These are phyloP conservation scores for Deroplatys truncata DNA, from an alignment of 2,888 invertebrate genomes.

Conservation along the genomic window DNA sequence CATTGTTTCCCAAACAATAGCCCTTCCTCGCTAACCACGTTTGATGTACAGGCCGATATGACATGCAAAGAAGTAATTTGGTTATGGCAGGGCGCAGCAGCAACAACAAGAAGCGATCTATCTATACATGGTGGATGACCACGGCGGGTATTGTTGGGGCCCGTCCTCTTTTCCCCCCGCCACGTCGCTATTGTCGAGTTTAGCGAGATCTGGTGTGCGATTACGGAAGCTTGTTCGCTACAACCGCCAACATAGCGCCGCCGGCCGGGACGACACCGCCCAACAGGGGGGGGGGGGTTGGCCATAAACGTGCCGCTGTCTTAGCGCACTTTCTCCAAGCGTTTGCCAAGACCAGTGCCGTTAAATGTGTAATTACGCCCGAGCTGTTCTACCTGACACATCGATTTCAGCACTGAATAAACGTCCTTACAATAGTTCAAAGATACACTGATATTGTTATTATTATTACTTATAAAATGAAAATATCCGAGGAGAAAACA, in stretches of 20 bases:
- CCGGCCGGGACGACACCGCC: too few species aligned
- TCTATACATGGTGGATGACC: conserved; percentile 1
- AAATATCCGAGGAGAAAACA: too few species aligned
- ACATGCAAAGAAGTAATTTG: conserved; percentile 31
- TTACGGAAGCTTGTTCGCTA: background rate
- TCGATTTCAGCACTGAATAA: background rate
- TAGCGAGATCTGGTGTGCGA: background rate
- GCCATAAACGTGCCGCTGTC: background rate
- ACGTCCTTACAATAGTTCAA: background rate
- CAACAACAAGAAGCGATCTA: background rate
- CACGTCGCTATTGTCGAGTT: background rate
- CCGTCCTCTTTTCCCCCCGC: background rate
- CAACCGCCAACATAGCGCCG: background rate
- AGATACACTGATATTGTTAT: background rate
- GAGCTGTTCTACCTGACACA: background rate
- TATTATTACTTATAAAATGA: too few species aligned
- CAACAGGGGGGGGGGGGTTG: background rate
- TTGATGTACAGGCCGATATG: conserved; percentile 25
- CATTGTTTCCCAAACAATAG: conserved; percentile 33
- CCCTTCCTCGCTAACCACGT: conserved; percentile 16
- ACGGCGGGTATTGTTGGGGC: background rate
- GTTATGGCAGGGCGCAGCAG: conserved; percentile 2
- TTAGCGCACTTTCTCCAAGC: background rate
- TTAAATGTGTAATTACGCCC: background rate
- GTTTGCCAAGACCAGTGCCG: background rate